A percentile compares a stretch with the other conserved stretches of the same genome.
Conservation (phyloP, 2,797 vertebrate genomes). For the Acanthornis magna region DNA sequence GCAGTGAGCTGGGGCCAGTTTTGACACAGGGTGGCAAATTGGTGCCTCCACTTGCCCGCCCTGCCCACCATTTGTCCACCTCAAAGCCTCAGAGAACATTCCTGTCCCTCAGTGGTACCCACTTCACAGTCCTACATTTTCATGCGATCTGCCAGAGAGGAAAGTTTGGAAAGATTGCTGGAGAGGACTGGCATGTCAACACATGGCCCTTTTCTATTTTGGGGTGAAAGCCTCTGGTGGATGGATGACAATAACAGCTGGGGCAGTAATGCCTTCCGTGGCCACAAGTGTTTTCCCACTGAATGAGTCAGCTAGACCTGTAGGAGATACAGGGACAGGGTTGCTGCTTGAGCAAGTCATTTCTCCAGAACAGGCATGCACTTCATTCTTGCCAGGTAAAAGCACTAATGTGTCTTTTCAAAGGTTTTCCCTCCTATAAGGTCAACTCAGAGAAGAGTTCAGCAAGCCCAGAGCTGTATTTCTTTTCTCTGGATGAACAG, state of each 20-base stretch:
- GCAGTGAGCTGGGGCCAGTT: not conserved
- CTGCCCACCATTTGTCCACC: not conserved
- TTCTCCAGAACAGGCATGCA: not conserved
- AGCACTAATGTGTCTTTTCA: not conserved
- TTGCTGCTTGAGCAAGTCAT: not conserved
- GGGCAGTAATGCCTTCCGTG: not conserved
- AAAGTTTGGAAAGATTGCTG: not conserved
- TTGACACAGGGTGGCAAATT: not conserved
- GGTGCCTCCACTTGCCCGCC: fast-evolving
- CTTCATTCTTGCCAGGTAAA: not conserved
- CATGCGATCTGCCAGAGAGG: not conserved
- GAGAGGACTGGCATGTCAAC: not conserved
- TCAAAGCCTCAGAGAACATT: not conserved
- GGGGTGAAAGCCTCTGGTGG: not conserved
- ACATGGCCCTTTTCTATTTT: not conserved
- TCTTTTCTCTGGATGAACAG: slow-evolving; percentile 23
- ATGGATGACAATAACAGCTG: not conserved
- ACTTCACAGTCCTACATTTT: not conserved
- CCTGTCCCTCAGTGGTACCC: not conserved
- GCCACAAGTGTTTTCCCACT: not conserved
- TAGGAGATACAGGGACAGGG: not conserved
- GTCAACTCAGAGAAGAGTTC: not conserved
- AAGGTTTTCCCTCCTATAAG: not conserved
- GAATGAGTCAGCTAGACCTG: not conserved
- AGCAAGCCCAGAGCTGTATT: slow-evolving; percentile 10